Conservation (phyloP, 1,140 invertebrate genomes). For the Formica exsecta region DNA sequence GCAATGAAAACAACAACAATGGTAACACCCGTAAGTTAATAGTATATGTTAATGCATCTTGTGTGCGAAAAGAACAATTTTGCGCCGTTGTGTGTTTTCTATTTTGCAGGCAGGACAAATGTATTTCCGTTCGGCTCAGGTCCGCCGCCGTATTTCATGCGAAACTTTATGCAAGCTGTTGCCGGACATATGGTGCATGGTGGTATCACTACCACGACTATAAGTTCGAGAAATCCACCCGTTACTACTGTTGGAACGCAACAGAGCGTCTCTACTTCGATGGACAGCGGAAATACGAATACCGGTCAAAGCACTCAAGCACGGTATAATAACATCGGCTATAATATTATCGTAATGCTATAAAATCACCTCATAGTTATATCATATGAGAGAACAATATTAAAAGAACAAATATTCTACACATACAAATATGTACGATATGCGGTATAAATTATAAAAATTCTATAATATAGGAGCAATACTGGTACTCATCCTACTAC, state of each 20-base stretch:
- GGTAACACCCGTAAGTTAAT: conserved; percentile 52
- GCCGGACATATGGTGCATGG: conserved; percentile 79
- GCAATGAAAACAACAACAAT: conserved; percentile 80
- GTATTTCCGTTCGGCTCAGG: conserved; percentile 77
- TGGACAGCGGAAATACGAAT: conserved; percentile 75
- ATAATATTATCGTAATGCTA: background rate
- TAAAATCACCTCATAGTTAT: background rate
- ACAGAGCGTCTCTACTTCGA: conserved; percentile 32
- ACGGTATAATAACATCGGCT: conserved; percentile 72
- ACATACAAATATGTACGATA: no score
- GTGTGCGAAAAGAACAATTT: background rate
- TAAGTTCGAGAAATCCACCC: conserved; percentile 53
- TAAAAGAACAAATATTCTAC: background rate
- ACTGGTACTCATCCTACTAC: conserved; percentile 90
- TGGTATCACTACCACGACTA: conserved; percentile 66
- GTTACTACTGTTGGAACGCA: conserved; percentile 54
- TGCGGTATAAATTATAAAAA: no score
- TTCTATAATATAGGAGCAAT: conserved; percentile 85
- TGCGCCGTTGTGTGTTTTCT: background rate
- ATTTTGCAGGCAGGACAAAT: conserved; percentile 63
- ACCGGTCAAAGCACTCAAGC: conserved; percentile 87
- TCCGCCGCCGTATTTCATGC: conserved; percentile 86
- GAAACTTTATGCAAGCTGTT: conserved; percentile 89
- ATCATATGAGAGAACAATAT: background rate
- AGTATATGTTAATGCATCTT: background rate